Percentiles rank a stretch among this genome's conserved stretches.
phyloP scores from a whole-genome alignment of 2,888 invertebrate species.

The Tigriopus californicus region DNA sequence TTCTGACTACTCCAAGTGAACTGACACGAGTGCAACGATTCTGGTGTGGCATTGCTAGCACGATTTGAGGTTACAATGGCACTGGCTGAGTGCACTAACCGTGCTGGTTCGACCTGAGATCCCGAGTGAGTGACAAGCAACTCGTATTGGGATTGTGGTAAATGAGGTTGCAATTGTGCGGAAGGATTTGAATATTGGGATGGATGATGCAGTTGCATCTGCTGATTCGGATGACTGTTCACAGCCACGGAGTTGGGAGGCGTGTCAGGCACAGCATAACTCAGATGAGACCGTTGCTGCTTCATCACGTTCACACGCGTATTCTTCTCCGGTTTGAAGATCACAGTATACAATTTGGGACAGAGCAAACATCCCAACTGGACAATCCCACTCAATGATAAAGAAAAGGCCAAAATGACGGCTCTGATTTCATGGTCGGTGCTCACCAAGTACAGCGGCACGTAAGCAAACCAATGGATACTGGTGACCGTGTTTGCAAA shows the following conservation, averaged over 20 bases:
- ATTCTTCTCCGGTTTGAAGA: conserved; percentile 38
- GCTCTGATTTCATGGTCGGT: conserved; percentile 33
- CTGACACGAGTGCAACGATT: no score
- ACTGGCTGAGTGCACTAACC: no score
- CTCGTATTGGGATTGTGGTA: no score
- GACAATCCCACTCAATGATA: conserved; percentile 35
- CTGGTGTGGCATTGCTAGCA: no score
- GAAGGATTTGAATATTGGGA: no score
- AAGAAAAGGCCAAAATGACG: conserved; percentile 34
- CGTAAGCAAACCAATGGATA: conserved; percentile 37
- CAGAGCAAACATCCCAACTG: conserved; percentile 35
- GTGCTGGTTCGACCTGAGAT: no score
- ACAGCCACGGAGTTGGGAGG: not conserved
- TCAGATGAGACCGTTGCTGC: conserved; percentile 17
- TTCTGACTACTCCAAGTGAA: no score
- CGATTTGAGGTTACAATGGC: no score
- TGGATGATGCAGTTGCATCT: no score
- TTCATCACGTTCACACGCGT: conserved; percentile 38
- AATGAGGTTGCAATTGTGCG: no score
- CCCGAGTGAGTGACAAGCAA: no score
- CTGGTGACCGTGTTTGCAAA: conserved; percentile 38
- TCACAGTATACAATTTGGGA: conserved; percentile 37
- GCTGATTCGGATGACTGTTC: no score
- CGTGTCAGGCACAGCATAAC: not conserved
- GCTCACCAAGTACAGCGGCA: conserved; percentile 35